Base-by-base conservation (phyloP, 1,140 invertebrate species). In the Leptopilina boulardi region DNA sequence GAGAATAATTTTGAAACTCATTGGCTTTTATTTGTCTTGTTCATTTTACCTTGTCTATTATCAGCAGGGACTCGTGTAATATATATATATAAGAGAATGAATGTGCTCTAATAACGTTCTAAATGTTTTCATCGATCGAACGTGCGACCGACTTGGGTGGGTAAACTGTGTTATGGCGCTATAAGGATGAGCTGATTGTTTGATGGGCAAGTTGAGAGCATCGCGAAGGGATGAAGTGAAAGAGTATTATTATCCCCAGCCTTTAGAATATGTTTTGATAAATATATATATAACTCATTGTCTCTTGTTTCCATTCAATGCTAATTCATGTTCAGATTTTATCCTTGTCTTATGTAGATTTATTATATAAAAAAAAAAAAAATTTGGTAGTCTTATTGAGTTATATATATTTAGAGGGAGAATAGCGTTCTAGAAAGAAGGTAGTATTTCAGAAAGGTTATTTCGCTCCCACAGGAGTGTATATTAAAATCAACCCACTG, bases 61-160 rank as follows among this genome's bases (percentile, higher is more conserved):
- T 66, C 13, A 30, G 21, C 23, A 66, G 59, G 26, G 23, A 66
- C 15, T 30, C 13, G 59, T n/a, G 15, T 30, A 15, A 3, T 34
- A 9, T 38, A 38, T n/a, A 66, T 66, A n/a, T 15, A n/a, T 26
- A 26, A 23, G 21, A 21, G 19, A 21, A 26, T 66, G 59, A 30
- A 30, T 66, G 59, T 66, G n/a, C 8, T 30, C 23, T n/a, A 15
- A n/a, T 66, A 66, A n/a, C 26, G 26, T 26, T 26, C 21, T 66
- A 30, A 66, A 34, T 30, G 59, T 30, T 66, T 4, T 30, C 23
- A 66, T 66, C 59, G 59, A 34, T 66, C 26, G 59, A 30, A 66
- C 59, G n/a, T n/a, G n/a, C n/a, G 59, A 34, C 59, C 59, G 59
- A 66, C 59, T 66, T 66, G 23, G 26, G 21, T 66, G 21, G 59